These are phyloP conservation scores for Bolinopsis microptera DNA, from an alignment of 37 sponge, comb jelly and placozoan genomes.

Conservation along the genomic window DNA sequence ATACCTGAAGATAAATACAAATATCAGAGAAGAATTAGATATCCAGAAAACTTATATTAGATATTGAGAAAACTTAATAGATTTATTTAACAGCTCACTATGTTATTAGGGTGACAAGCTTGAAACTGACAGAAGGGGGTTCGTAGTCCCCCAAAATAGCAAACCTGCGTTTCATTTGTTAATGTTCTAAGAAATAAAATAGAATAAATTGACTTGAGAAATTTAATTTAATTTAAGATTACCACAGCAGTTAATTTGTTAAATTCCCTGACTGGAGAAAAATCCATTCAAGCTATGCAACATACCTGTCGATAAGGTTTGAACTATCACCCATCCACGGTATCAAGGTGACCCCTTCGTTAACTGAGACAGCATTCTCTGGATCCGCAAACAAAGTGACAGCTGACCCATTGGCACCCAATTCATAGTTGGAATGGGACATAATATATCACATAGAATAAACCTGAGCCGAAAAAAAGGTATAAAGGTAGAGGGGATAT, in stretches of 20 bases:
- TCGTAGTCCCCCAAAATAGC: too few relatives aligned
- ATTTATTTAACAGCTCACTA: too few relatives aligned
- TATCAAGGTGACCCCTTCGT: conserved; percentile 50
- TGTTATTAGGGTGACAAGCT: too few relatives aligned
- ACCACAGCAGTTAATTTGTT: too few relatives aligned
- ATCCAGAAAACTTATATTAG: background rate
- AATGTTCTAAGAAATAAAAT: too few relatives aligned
- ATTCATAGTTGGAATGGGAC: conserved; percentile 33
- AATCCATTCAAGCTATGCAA: too few relatives aligned
- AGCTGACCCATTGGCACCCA: conserved; percentile 4
- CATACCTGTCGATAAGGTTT: conserved; percentile 49
- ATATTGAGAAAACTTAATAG: too few relatives aligned
- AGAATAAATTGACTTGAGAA: too few relatives aligned
- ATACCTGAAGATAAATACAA: conserved; percentile 1
- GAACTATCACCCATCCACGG: conserved; percentile 57
- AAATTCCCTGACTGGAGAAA: too few relatives aligned
- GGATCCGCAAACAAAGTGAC: conserved; percentile 13
- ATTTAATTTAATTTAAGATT: too few relatives aligned
- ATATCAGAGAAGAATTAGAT: background rate
- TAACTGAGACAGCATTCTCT: background rate
- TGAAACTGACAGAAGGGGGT: too few relatives aligned
- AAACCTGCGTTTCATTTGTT: too few relatives aligned
- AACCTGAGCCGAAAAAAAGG: conserved; percentile 35
- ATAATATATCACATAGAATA: conserved; percentile 50
- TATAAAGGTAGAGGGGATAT: conserved; percentile 42